These are phyloP conservation scores for Lissonota sp. DNA, from an alignment of 2,888 invertebrate species.

Conservation along the genomic window DNA sequence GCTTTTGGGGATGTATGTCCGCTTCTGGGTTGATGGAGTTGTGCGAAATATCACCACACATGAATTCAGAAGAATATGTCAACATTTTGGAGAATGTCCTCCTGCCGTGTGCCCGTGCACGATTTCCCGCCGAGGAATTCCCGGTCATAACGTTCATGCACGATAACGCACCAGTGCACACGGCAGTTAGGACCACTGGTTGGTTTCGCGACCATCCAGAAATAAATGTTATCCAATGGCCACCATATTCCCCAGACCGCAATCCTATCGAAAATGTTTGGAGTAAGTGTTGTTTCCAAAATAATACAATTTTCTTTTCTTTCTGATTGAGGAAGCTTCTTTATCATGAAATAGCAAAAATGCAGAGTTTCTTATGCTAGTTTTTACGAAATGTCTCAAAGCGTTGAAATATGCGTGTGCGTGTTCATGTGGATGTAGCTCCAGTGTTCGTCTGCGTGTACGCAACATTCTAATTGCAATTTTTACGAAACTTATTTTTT, in stretches of 20 bases:
- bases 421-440: too few species aligned
- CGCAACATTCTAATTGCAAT: too few species aligned
- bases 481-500: too few species aligned
- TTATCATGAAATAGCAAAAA: too few species aligned
- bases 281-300: slow-evolving; percentile 35
- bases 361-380: too few species aligned
- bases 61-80: slow-evolving; percentile 49
- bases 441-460: too few species aligned
- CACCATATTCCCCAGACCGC: slow-evolving; percentile 64
- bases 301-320: too few species aligned
- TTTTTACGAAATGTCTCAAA: too few species aligned
- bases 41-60: slow-evolving; percentile 12
- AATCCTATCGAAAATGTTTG: slow-evolving; percentile 69
- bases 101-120: slow-evolving; percentile 41
- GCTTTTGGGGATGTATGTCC: slow-evolving; percentile 57
- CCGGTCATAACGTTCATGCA: slow-evolving; percentile 50
- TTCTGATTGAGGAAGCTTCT: too few species aligned
- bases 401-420: too few species aligned
- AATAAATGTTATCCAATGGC: slow-evolving; percentile 51
- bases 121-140: slow-evolving; percentile 41
- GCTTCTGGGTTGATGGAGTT: slow-evolving; percentile 40
- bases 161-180: slow-evolving; percentile 64
- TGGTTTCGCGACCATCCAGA: slow-evolving; percentile 63
- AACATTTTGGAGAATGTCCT: slow-evolving; percentile 51
- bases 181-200: slow-evolving; percentile 29